A percentile compares a stretch with the other conserved stretches of the same genome.
Conservation (phyloP, 1,140 invertebrate genomes). For the Thaumetopoea pityocampa region DNA sequence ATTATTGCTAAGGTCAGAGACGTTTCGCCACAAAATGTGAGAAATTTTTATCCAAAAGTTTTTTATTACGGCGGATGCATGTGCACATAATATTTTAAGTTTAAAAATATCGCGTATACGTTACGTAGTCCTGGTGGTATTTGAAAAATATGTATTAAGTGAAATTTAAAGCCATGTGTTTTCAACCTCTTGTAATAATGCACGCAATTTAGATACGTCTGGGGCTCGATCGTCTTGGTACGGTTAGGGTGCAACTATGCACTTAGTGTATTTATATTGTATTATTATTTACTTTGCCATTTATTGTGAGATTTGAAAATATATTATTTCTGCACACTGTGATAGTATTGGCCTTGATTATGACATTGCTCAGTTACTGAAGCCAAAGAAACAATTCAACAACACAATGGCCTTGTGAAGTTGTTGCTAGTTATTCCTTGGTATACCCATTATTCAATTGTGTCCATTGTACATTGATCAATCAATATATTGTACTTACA, state of each 20-base stretch:
- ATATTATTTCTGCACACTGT: conserved; percentile 30
- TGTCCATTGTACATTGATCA: conserved; percentile 6
- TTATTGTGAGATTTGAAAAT: conserved; percentile 1
- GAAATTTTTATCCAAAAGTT: conserved; percentile 40
- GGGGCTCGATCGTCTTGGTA: conserved; percentile 6
- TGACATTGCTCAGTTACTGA: conserved; percentile 46
- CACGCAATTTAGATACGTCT: conserved; percentile 18
- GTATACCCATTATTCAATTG: conserved; percentile 6
- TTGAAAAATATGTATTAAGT: conserved; percentile 5
- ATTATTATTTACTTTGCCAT: background rate
- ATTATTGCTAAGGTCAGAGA: conserved; percentile 44
- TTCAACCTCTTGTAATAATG: conserved; percentile 51
- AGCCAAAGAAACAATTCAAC: conserved; percentile 27
- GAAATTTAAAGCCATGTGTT: conserved; percentile 35
- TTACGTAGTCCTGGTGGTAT: conserved; percentile 33
- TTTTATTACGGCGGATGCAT: conserved; percentile 50
- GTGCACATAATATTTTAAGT: conserved; percentile 42
- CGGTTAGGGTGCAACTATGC: conserved; percentile 14
- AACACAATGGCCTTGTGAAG: conserved; percentile 38
- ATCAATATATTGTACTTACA: background rate
- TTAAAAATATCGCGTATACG: conserved; percentile 63
- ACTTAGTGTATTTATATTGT: conserved; percentile 6
- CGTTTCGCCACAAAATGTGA: conserved; percentile 45
- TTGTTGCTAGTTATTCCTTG: conserved; percentile 13
- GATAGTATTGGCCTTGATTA: conserved; percentile 58